Evolutionary conservation across 2,113 vertebrate genomes (phyloP), one percentile per base, ranked within the genome.

Genomic region (Xenopus tropicalis): DNA sequence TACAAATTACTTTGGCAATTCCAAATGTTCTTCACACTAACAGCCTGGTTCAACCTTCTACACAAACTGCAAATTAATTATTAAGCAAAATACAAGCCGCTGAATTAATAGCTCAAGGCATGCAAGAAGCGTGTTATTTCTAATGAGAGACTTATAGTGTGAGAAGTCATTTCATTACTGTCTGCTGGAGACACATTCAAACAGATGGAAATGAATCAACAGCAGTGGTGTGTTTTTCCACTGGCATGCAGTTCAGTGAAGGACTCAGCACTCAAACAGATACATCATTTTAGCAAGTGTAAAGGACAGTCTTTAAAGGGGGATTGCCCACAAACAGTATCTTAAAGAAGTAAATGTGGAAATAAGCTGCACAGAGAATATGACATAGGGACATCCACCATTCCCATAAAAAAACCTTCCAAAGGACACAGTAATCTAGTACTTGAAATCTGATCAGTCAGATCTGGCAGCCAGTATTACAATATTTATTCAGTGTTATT

Each of bases 31-130:
- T 61, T 74, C 57, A 54, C 56, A 66, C 24, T 66, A 59, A 42
- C 17, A 4, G 42, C 66, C 61, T 25, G 29, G 22, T 56, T 66
- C 42, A 51, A 42, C 63, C 57, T 20, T 25, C 57, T 61, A 68
- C 68, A 74, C 65, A 74, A 74, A 74, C 44, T 52, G 72, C 61
- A 61, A 68, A 74, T 74, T 29, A 74, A 74, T 68, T 74, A 74
- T 68, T 61, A 68, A 69, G 72, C 44, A 61, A 74, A 61, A 66
- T 56, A 52, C 73, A 37, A 61, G 43, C 59, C 9, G 58, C 58
- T 25, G 19, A 69, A 69, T 69, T 52, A 69, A 69, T 69, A 76
- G 73, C 72, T 75, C n/a, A 16, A 56, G 73, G 66, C 73, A 69
- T 42, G 20, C 10, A 37, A 66, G 66, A 42, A 51, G 19, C 14